phyloP scores from a whole-genome alignment of 2,888 invertebrate genomes.

The Hermodice carunculata region DNA sequence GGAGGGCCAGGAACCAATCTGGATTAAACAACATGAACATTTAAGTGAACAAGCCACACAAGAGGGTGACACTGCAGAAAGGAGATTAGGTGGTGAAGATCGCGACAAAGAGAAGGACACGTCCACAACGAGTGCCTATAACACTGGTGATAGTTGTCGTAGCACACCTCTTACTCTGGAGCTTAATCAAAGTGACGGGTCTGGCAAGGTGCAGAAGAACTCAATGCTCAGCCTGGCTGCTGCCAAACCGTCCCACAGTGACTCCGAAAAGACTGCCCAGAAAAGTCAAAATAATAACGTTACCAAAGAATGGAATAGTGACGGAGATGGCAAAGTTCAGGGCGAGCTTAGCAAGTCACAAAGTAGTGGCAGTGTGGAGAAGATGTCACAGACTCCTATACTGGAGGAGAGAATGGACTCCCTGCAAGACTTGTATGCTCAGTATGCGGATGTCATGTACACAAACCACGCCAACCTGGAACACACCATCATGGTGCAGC shows the following conservation, averaged over 20 bases:
- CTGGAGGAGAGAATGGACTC: conserved; percentile 17
- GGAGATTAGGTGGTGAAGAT: conserved; percentile 34
- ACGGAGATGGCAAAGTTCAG: conserved; percentile 15
- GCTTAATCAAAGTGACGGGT: conserved; percentile 58
- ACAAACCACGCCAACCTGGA: conserved; percentile 79
- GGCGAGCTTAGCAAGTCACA: conserved; percentile 23
- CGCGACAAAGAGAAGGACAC: conserved; percentile 73
- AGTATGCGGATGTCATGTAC: conserved; percentile 77
- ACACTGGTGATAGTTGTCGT: conserved; percentile 82
- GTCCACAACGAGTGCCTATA: conserved; percentile 78
- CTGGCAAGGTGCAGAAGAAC: conserved; percentile 51
- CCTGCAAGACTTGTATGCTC: conserved; percentile 64
- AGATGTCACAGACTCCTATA: conserved; percentile 32
- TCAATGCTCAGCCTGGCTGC: conserved; percentile 62
- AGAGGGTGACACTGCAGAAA: conserved; percentile 16
- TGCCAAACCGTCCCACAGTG: conserved; percentile 49
- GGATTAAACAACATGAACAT: conserved; percentile 15
- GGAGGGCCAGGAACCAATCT: conserved; percentile 19
- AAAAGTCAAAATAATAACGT: not conserved
- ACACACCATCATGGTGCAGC: conserved; percentile 79
- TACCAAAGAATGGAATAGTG: conserved; percentile 16
- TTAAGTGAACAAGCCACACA: not conserved
- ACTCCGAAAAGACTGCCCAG: conserved; percentile 58
- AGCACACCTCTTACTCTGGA: conserved; percentile 71
- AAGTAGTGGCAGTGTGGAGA: conserved; percentile 24